These are phyloP conservation scores for Aplysia californica DNA, from an alignment of 1,140 invertebrate genomes.

Conservation along the genomic window DNA sequence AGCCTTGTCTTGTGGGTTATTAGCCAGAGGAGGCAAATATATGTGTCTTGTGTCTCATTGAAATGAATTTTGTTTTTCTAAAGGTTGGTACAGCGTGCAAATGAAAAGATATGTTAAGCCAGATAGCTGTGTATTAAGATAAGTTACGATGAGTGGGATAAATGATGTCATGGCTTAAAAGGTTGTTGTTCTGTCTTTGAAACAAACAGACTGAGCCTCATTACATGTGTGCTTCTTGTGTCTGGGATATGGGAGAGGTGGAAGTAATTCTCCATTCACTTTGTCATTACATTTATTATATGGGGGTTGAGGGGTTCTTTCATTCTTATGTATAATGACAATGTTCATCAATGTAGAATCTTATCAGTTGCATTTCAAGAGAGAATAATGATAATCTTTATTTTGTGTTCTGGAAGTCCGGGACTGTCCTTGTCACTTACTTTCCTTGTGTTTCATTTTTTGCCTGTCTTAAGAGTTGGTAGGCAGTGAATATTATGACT, in stretches of 20 bases:
- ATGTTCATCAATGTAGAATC: too few species aligned
- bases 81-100: background rate
- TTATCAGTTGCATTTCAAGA: too few species aligned
- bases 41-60: background rate
- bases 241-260: too few species aligned
- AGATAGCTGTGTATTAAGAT: too few species aligned
- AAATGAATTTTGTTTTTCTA: background rate
- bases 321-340: background rate
- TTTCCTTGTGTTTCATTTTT: too few species aligned
- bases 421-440: too few species aligned
- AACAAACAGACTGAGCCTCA: background rate
- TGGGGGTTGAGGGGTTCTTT: background rate
- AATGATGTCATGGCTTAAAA: background rate
- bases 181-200: background rate
- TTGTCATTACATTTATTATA: too few species aligned
- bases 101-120: background rate
- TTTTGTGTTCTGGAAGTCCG: too few species aligned
- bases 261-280: background rate
- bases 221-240: background rate
- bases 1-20: background rate
- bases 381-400: too few species aligned
- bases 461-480: too few species aligned
- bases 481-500: too few species aligned
- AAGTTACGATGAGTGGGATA: background rate
- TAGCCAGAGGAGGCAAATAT: background rate